phyloP scores from a whole-genome alignment of 2,113 vertebrate genomes.

The Rhombomys opimus region DNA sequence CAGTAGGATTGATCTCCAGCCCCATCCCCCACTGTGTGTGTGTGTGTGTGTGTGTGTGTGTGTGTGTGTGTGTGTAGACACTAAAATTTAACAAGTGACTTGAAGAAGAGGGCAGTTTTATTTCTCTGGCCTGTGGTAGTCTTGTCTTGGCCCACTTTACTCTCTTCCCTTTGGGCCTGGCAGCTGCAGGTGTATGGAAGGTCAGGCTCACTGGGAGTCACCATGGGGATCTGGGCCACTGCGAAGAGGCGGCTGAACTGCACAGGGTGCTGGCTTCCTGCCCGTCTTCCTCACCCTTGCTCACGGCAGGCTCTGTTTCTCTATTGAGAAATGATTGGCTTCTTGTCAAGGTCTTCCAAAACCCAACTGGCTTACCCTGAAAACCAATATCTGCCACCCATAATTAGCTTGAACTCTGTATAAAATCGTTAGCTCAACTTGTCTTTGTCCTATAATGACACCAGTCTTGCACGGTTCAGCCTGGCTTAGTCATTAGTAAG shows the following conservation, averaged over 20 bases:
- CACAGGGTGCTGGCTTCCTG: too few relatives aligned
- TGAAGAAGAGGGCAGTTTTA: not conserved
- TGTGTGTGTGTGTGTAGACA: not conserved
- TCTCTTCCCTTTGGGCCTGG: not conserved
- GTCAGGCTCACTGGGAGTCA: too few relatives aligned
- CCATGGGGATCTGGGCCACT: too few relatives aligned
- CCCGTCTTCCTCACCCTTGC: not conserved
- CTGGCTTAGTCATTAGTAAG: not conserved
- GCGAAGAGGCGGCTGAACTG: too few relatives aligned
- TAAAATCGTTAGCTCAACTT: not conserved
- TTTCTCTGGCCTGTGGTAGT: not conserved
- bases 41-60: not conserved
- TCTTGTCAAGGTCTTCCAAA: not conserved
- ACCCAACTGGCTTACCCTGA: not conserved
- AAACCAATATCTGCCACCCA: not conserved
- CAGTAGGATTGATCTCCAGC: not conserved
- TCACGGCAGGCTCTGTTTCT: not conserved
- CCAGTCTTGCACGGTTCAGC: not conserved
- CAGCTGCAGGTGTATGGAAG: not conserved
- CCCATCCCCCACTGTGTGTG: too few relatives aligned
- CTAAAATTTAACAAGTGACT: not conserved
- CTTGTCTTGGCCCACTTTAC: not conserved
- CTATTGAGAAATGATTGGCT: constrained; percentile 9
- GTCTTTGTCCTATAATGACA: not conserved
- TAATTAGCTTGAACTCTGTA: not conserved